Percentiles rank a stretch among this genome's conserved stretches.
phyloP scores from a whole-genome alignment of 2,113 vertebrate species.

The Tiliqua scincoides region DNA sequence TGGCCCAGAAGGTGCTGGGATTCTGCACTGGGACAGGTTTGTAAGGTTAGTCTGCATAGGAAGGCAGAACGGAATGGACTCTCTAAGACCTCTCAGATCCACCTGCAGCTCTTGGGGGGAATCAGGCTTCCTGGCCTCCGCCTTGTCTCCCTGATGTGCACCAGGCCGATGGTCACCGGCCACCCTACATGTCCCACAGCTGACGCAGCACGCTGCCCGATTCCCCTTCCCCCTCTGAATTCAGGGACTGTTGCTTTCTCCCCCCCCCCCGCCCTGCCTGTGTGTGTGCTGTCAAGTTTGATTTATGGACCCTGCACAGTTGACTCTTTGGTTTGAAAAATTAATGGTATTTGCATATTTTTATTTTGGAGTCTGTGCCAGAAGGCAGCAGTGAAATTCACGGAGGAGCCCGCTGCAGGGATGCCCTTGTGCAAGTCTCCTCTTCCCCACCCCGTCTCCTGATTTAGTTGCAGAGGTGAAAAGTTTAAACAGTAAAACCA shows the following conservation, averaged over 20 bases:
- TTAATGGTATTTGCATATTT: constrained; percentile 76
- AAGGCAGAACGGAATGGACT: neutral
- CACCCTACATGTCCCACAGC: neutral
- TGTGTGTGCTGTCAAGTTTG: constrained; percentile 60
- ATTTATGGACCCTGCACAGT: constrained; percentile 66
- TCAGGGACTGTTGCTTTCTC: neutral
- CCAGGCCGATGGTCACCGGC: accelerated
- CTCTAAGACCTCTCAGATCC: neutral
- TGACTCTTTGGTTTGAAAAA: constrained; percentile 60
- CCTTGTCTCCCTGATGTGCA: neutral
- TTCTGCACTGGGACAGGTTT: neutral
- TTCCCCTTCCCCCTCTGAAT: too few species aligned
- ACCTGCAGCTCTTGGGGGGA: accelerated
- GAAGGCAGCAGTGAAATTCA: constrained; percentile 42
- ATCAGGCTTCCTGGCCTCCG: accelerated
- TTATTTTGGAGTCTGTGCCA: constrained; percentile 69
- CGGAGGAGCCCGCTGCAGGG: neutral
- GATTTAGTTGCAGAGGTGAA: constrained; percentile 72
- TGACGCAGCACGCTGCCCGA: accelerated
- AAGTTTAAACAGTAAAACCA: constrained; percentile 75
- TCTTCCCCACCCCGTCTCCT: neutral
- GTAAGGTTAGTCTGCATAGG: neutral
- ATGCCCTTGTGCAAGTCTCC: neutral
- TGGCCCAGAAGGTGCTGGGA: neutral
- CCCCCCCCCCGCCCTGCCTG: neutral